Conservation (phyloP, 2,888 invertebrate genomes). For the Apocheima hispidaria region DNA sequence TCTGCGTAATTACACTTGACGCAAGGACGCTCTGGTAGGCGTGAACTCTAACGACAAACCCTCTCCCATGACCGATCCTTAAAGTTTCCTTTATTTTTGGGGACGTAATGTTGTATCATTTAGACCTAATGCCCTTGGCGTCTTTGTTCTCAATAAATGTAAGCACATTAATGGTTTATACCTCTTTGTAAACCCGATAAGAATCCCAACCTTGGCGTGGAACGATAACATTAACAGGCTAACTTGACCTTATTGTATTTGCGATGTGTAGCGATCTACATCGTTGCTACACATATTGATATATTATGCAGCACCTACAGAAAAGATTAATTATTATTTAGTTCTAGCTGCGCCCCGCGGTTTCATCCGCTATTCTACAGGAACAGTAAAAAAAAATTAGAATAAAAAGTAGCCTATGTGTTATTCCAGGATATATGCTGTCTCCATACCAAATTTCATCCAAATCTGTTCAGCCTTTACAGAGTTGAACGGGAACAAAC, state of each 20-base stretch:
- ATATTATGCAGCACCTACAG: neutral
- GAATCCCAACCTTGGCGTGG: slow-evolving; percentile 54
- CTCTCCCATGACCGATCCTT: slow-evolving; percentile 52
- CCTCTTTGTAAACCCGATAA: slow-evolving; percentile 30
- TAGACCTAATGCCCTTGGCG: slow-evolving; percentile 20
- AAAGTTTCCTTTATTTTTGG: slow-evolving; percentile 44
- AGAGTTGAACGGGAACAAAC: too few relatives aligned
- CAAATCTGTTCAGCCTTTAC: too few relatives aligned
- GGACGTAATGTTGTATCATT: slow-evolving; percentile 37
- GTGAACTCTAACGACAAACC: slow-evolving; percentile 51
- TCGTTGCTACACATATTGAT: neutral
- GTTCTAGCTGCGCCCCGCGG: too few relatives aligned
- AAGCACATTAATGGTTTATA: slow-evolving; percentile 2
- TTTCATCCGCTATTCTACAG: too few relatives aligned
- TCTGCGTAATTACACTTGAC: slow-evolving; percentile 51
- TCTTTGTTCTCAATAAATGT: slow-evolving; percentile 2
- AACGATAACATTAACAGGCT: slow-evolving; percentile 57
- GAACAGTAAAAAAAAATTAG: too few relatives aligned
- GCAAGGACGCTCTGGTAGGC: slow-evolving; percentile 52
- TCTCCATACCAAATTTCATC: too few relatives aligned
- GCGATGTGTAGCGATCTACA: slow-evolving; percentile 8
- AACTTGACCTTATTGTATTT: slow-evolving; percentile 44
- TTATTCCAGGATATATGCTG: too few relatives aligned
- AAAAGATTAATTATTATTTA: neutral
- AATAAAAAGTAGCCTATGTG: too few relatives aligned